These are phyloP conservation scores for Etheostoma perlongum DNA, from an alignment of 2,797 vertebrate species.

Conservation along the genomic window DNA sequence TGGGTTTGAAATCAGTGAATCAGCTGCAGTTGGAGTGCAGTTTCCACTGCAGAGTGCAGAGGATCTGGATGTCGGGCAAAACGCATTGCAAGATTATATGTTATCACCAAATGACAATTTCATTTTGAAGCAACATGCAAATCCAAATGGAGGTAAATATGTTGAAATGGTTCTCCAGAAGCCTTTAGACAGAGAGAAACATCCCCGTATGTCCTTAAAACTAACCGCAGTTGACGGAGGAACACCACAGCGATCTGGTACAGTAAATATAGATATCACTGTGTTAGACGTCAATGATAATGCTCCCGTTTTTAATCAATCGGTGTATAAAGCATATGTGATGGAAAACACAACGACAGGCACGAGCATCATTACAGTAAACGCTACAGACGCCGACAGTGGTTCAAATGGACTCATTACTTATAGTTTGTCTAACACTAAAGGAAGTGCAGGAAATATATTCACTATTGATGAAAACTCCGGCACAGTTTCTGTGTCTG, in stretches of 20 bases:
- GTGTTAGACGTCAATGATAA: constrained; percentile 83
- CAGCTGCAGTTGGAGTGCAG: no score
- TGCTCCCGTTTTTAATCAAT: constrained; percentile 72
- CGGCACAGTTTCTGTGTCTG: constrained; percentile 1
- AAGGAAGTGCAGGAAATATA: not conserved
- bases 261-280: constrained; percentile 76
- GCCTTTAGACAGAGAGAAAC: no score
- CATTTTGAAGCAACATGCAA: no score
- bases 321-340: constrained; percentile 51
- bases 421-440: constrained; percentile 47
- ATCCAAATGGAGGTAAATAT: no score
- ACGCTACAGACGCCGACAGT: constrained; percentile 72
- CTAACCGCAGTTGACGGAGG: constrained; percentile 83
- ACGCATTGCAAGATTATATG: not conserved
- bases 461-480: constrained; percentile 10
- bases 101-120: no score
- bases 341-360: constrained; percentile 49
- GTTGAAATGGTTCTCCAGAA: no score
- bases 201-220: no score
- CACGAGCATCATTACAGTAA: constrained; percentile 62
- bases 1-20: no score
- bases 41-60: constrained; percentile 37
- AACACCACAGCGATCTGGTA: constrained; percentile 78
- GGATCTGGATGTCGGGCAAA: constrained; percentile 58
- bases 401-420: constrained; percentile 24